Evolutionary conservation across 2,113 vertebrate species (phyloP).

Genomic region (Natator depressus): DNA sequence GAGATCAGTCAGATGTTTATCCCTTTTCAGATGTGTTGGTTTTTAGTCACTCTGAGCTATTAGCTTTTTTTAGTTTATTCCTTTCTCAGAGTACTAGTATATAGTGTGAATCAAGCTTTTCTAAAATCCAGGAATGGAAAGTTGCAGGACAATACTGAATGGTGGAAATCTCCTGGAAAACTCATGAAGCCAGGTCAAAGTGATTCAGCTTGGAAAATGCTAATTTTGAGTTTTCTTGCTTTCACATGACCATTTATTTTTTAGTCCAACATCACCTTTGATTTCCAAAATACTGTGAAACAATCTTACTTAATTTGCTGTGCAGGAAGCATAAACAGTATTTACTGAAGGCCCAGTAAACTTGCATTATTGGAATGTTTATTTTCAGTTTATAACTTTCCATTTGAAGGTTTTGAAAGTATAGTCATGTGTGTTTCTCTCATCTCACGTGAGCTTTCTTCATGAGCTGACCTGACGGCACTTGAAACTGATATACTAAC

Average conservation of each 20-base stretch:
- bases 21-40: not conserved
- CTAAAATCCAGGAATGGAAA: not conserved
- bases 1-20: not conserved
- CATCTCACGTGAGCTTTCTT: conserved; percentile 86
- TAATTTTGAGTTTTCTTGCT: conserved; percentile 27
- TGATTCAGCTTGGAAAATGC: not conserved
- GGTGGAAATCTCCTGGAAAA: not conserved
- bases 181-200: not conserved
- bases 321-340: not conserved
- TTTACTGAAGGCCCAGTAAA: not conserved
- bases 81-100: not conserved
- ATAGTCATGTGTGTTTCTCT: conserved; percentile 75
- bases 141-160: not conserved
- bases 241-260: not conserved
- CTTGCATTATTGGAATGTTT: not conserved
- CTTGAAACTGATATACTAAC: conserved; percentile 93
- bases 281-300: conserved; percentile 6
- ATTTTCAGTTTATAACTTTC: conserved; percentile 63
- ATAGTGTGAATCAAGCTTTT: not conserved
- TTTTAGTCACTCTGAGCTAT: not conserved
- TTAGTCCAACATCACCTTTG: not conserved
- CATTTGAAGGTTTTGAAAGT: conserved; percentile 75
- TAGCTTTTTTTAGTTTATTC: not conserved
- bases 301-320: not conserved
- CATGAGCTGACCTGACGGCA: conserved; percentile 84